These are phyloP conservation scores for Ctenoplectra terminalis DNA, from an alignment of 1,140 invertebrate genomes.

Conservation along the genomic window DNA sequence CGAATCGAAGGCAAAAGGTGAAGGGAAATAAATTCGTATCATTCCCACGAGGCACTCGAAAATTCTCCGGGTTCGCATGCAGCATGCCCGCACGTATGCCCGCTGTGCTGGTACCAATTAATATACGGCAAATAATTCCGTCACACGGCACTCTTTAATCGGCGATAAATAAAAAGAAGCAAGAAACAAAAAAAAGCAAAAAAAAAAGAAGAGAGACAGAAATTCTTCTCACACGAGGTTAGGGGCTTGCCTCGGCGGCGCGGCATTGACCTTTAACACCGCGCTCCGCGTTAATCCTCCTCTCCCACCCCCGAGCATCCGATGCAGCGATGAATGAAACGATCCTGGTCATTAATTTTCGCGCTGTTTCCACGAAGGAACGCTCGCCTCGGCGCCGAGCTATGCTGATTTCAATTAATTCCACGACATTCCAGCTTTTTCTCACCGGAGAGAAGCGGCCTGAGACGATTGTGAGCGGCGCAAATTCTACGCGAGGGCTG, in stretches of 20 bases:
- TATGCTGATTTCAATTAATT: constrained; percentile 75
- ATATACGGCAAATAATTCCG: constrained; percentile 48
- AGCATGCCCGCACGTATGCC: neutral
- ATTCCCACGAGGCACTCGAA: constrained; percentile 18
- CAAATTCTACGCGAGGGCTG: constrained; percentile 38
- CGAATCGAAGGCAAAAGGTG: neutral
- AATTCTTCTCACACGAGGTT: constrained; percentile 62
- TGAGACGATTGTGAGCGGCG: constrained; percentile 18
- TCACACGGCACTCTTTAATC: constrained; percentile 24
- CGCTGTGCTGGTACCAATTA: constrained; percentile 52
- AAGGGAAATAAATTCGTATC: constrained; percentile 7
- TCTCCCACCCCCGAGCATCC: neutral
- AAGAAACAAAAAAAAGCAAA: neutral
- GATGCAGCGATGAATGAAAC: constrained; percentile 68
- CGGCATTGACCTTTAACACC: constrained; percentile 67
- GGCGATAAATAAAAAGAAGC: constrained; percentile 21
- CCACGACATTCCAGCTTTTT: constrained; percentile 66
- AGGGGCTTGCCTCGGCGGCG: constrained; percentile 56
- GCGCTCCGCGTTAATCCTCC: constrained; percentile 47
- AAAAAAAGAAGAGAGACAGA: neutral
- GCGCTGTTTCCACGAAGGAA: constrained; percentile 65
- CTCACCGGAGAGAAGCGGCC: neutral
- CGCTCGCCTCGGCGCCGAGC: constrained; percentile 57
- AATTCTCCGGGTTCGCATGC: neutral
- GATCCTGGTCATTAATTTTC: constrained; percentile 65